phyloP scores from a whole-genome alignment of 2,888 invertebrate genomes.

The Vesta saturnalis region DNA sequence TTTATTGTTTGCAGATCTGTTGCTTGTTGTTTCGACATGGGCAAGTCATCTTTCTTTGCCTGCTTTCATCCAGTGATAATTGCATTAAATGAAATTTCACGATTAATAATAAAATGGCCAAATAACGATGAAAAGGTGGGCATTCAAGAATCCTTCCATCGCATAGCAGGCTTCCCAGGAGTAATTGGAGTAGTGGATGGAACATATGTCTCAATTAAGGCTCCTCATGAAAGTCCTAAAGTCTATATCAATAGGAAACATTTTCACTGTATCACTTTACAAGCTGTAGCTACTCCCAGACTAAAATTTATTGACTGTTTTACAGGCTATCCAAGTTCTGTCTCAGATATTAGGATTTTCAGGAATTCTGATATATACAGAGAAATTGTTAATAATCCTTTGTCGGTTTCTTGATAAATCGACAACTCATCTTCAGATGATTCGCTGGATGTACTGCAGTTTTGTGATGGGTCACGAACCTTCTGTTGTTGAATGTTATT shows the following conservation, averaged over 20 bases:
- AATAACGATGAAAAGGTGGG: neutral
- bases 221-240: too few species aligned
- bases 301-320: too few species aligned
- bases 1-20: neutral
- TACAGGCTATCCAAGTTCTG: neutral
- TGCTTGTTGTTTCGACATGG: too few species aligned
- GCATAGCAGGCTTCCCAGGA: neutral
- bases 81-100: neutral
- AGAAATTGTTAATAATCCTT: neutral
- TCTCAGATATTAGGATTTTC: neutral
- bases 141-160: neutral
- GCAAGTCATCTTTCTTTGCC: neutral
- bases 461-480: neutral
- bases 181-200: too few species aligned
- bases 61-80: neutral
- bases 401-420: too few species aligned
- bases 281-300: too few species aligned
- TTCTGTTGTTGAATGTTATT: neutral
- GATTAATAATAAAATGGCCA: neutral
- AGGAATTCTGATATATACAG: neutral
- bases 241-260: neutral
- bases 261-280: neutral
- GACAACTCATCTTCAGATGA: neutral
- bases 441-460: constrained; percentile 11
- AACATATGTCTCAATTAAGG: too few species aligned